Evolutionary conservation across 2,113 vertebrate species (phyloP), one percentile per base, ranked within the genome.

Genomic region (Poeciliopsis turrubarensis): DNA sequence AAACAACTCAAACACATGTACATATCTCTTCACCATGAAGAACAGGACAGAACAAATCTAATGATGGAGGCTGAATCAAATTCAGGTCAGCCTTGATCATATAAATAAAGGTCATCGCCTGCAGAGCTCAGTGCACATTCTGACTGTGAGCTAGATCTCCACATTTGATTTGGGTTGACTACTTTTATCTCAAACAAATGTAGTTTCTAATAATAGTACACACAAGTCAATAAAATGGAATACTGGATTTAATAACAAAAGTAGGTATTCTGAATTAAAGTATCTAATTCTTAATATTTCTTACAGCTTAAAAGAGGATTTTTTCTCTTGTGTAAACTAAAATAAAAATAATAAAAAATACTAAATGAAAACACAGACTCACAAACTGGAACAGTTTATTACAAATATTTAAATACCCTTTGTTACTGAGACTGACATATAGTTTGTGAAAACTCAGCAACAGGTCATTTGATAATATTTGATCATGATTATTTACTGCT

Each of bases 131-230:
- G 12, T 63, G 57, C 74, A 78, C 65, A 78, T 65, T 79, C 57
- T 77, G 68, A 87, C 39, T 75, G 32, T 86, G 83, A 85, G 82
- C 88, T 81, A 89, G 77, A 90, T 87, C 77, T 73, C 57, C 70
- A 67, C 0, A 60, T 86, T 76, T 83, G 79, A 86, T 85, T 72
- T 64, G 25, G 22, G 22, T 9, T 72, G 47, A 82, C 60, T 64
- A 57, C 25, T 25, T 69, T 83, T n/a, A 75, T 84, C 44, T 60
- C 44, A 4, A 51, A 32, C 32, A 17, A 14, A 62, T 6, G 31
- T 2, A 29, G 68, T 75, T 61, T 79, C 9, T 65, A 60, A 69
- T 51, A 22, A 69, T 17, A 14, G 25, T 74, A 65, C 60, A 39
- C 27, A 0, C 69, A 60, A 0, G 66, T 6, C 7, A 1, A 60